Evolutionary conservation across 2,113 vertebrate genomes (phyloP).

Genomic region (Pelvicachromis taeniatus): DNA sequence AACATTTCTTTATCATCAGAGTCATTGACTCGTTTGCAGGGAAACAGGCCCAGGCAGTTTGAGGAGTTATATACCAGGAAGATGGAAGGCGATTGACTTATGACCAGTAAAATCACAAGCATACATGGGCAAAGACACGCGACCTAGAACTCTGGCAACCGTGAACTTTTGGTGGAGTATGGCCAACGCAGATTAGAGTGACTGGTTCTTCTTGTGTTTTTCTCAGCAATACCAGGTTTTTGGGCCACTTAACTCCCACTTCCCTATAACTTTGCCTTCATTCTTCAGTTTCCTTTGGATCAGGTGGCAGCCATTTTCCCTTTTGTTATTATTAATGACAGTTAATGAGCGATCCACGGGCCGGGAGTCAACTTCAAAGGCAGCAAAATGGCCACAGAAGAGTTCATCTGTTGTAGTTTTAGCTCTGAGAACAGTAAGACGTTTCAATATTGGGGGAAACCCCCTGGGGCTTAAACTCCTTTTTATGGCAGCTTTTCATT

Average conservation of each 20-base stretch:
- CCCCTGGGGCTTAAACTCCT: conserved; percentile 15
- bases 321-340: conserved; percentile 55
- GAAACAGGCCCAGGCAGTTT: conserved; percentile 5
- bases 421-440: conserved; percentile 57
- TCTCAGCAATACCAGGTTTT: neutral
- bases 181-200: neutral
- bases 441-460: conserved; percentile 58
- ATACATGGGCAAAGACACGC: neutral
- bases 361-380: conserved; percentile 51
- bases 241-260: neutral
- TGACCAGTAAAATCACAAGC: conserved; percentile 9
- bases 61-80: conserved; percentile 14
- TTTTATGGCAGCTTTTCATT: conserved; percentile 36
- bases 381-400: conserved; percentile 22
- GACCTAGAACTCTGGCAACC: conserved; percentile 18
- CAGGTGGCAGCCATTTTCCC: conserved; percentile 31
- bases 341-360: conserved; percentile 45
- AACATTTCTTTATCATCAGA: neutral
- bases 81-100: conserved; percentile 14
- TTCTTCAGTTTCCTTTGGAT: neutral
- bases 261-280: neutral
- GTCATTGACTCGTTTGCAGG: neutral
- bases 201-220: neutral
- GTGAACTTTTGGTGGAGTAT: conserved; percentile 16
- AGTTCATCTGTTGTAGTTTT: conserved; percentile 69